Evolutionary conservation across 1,140 invertebrate genomes (phyloP), one percentile per base, ranked within the genome.

Genomic region (Aricia agestis): DNA sequence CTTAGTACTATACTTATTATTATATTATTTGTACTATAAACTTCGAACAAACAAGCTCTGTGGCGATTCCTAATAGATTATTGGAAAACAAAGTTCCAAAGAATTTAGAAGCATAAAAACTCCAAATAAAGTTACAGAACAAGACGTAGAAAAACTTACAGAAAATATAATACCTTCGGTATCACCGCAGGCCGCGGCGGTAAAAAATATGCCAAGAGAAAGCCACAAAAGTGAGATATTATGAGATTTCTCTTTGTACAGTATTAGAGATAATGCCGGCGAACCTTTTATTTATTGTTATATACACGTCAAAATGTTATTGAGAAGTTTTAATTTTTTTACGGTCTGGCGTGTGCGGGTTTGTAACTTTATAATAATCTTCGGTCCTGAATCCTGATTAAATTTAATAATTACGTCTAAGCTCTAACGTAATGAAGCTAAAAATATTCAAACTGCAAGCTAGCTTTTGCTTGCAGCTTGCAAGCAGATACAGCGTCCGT

Each of bases 211-310:
- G 59, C 17, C 6, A 63, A 25, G 4, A 18, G 59, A 63, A 25
- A 63, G 59, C 59, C 59, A 25, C 59, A 19, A 63, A 63, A 63
- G 18, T 18, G 17, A 63, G 59, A 18, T 18, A 63, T 63, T 18
- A 63, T 63, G 59, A 25, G 59, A 59, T 63, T 63, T 63, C 59
- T 63, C 59, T 63, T 13, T 63, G 59, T 19, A 11, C 19, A 18
- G 25, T 63, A 9, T 63, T 19, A 63, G 17, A 25, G 19, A 63
- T 59, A 19, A 59, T 19, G 59, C 19, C 19, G 59, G 18, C 18
- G 9, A 63, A 19, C 17, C 7, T 19, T 18, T 25, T 63, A 63
- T 63, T 63, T 63, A 19, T 63, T 63, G 17, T 61, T 19, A 19
- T 61, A n/a, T n/a, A 63, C 19, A 19, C 9, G 10, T 18, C 10